These are phyloP conservation scores for Etheostoma perlongum DNA, from an alignment of 2,797 vertebrate species.

Conservation along the genomic window DNA sequence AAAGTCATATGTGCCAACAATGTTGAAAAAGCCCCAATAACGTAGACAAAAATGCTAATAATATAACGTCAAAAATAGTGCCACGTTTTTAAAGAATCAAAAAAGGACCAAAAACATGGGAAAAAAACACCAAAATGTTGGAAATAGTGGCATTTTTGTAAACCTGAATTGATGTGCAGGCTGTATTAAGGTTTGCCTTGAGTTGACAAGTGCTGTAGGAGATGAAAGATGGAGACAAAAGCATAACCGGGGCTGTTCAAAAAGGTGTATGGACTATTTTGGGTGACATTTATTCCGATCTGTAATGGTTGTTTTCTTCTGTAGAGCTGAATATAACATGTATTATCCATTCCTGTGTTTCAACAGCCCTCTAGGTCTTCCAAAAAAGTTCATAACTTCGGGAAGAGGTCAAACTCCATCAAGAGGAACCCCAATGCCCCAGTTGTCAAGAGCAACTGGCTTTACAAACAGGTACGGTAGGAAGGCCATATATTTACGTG, in stretches of 20 bases:
- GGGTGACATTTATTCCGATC: background rate
- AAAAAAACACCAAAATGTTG: too few relatives aligned
- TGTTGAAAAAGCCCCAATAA: too few relatives aligned
- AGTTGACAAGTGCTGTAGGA: too few relatives aligned
- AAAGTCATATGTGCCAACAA: too few relatives aligned
- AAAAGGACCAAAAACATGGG: too few relatives aligned
- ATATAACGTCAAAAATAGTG: too few relatives aligned
- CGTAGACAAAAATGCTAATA: too few relatives aligned
- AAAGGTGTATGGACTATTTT: background rate
- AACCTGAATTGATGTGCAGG: too few relatives aligned
- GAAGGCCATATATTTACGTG: background rate
- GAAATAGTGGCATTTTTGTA: too few relatives aligned
- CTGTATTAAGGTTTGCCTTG: too few relatives aligned
- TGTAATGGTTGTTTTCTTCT: background rate
- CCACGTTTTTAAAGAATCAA: too few relatives aligned
- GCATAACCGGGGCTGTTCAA: background rate
- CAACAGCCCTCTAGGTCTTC: slow-evolving; percentile 91
- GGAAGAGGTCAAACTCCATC: slow-evolving; percentile 98
- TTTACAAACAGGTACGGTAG: slow-evolving; percentile 93
- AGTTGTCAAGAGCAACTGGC: slow-evolving; percentile 92
- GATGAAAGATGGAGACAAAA: too few relatives aligned
- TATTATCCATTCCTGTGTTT: background rate
- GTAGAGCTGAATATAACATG: background rate
- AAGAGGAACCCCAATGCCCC: slow-evolving; percentile 95
- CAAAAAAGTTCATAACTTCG: slow-evolving; percentile 98